Evolutionary conservation across 2,113 vertebrate species (phyloP).

Genomic region (Anthoscopus minutus): DNA sequence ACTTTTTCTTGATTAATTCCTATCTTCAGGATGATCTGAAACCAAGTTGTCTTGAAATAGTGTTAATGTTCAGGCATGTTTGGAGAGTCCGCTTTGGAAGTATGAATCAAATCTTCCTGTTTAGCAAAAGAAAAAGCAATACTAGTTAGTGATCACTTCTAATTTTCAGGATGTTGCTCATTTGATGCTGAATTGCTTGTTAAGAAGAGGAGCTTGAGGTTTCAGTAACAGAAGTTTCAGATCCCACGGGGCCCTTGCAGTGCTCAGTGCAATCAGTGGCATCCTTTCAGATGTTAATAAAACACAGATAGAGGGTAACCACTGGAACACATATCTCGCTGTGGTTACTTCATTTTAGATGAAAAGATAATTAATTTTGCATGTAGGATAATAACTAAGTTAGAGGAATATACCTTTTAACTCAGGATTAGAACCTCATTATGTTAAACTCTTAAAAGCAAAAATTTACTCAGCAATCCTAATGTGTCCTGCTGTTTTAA

Average conservation of each 20-base stretch:
- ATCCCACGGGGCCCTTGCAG: background rate
- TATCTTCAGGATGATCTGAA: background rate
- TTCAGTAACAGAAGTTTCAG: background rate
- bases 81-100: background rate
- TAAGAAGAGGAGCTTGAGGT: background rate
- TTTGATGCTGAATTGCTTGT: background rate
- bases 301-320: background rate
- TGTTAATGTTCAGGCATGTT: background rate
- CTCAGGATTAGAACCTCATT: background rate
- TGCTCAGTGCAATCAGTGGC: background rate
- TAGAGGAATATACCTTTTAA: background rate
- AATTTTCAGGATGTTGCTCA: background rate
- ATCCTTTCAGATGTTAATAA: background rate
- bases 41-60: background rate
- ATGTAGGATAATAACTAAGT: background rate
- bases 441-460: background rate
- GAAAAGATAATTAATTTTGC: background rate
- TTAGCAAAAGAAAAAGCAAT: background rate
- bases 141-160: background rate
- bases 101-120: background rate
- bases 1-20: background rate
- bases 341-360: background rate
- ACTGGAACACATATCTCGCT: background rate
- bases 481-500: background rate
- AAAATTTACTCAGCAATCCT: background rate